Base-by-base conservation (phyloP, 2,888 invertebrate genomes). In the Caenorhabditis sp. region DNA sequence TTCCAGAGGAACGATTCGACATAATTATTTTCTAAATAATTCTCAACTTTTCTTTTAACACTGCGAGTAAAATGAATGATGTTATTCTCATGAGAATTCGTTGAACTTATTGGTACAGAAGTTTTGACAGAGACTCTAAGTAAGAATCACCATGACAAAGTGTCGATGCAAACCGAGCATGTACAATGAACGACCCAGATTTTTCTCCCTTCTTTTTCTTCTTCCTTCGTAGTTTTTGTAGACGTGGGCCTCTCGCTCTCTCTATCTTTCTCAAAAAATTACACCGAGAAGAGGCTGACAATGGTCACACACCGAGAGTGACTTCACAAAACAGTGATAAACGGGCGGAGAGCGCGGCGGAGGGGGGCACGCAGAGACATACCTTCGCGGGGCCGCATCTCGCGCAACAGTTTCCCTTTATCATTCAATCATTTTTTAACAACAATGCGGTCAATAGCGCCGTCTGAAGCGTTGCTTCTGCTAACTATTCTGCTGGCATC, bases 391-490 rank as follows among this genome's bases (percentile, higher is more conserved):
- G 59, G 58, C 50, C 58, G 52, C 68, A 48, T 46, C 24, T 68
- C 52, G 52, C 58, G 68, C 68, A 68, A 68, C 59, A 27, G 58
- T 68, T 68, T 68, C 50, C 30, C 35, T 22, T 30, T 26, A 59
- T 59, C 68, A 68, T 58, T 68, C 68, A 68, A 59, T 68, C 59
- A 59, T 68, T 68, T 68, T 68, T 68, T 59, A 68, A 55, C 68
- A 52, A 59, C 11, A 59, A 68, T 68, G 68, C 59, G 68, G 59
- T 68, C 68, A 58, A 59, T 59, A 59, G 52, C 58, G 58, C 52
- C 32, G 30, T 39, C 35, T 59, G 26, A 22, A 24, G 26, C 5
- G 24, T 20, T 56, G 9, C 24, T 26, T 30, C 27, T 52, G 13
- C 26, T 59, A 43, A 15, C 43, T 20, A 20, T 59, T 32, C 45